These are phyloP conservation scores for Drosophila trapezifrons DNA, from an alignment of 1,140 invertebrate species.

Conservation along the genomic window DNA sequence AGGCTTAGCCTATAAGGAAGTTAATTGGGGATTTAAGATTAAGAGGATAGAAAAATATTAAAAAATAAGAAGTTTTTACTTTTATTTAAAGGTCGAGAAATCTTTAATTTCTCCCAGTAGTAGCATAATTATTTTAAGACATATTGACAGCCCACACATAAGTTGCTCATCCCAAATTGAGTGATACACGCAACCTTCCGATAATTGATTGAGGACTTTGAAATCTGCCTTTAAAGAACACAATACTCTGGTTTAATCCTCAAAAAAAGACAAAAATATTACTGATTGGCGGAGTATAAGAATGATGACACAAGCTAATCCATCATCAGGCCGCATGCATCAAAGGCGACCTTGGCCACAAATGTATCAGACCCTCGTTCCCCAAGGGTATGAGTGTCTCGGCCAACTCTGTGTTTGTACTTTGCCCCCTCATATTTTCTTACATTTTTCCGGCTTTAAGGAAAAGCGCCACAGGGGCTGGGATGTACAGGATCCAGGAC, in stretches of 20 bases:
- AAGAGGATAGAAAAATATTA: background rate
- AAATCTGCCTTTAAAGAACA: conserved; percentile 3
- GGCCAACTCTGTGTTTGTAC: conserved; percentile 25
- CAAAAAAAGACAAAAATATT: conserved; percentile 25
- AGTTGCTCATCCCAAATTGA: background rate
- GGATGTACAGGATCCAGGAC: conserved; percentile 36
- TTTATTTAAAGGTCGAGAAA: too few species aligned
- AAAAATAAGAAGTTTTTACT: too few species aligned
- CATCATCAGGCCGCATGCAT: conserved; percentile 32
- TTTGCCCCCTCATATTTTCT: conserved; percentile 6
- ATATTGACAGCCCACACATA: background rate
- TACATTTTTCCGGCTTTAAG: conserved; percentile 24
- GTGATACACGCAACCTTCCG: too few species aligned
- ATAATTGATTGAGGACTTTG: conserved; percentile 14
- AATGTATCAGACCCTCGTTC: conserved; percentile 2
- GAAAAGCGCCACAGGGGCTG: conserved; percentile 8
- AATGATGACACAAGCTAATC: conserved; percentile 43
- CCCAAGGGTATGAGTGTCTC: conserved; percentile 30
- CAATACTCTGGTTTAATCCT: conserved; percentile 1
- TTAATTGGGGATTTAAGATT: background rate
- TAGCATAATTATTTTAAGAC: background rate
- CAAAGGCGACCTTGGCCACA: conserved; percentile 21
- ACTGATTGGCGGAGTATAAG: conserved; percentile 1
- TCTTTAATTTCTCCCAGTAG: too few species aligned
- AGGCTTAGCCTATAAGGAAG: too few species aligned